Base-by-base conservation (phyloP, 2,888 invertebrate genomes). In the Sinohyriopsis cumingii region DNA sequence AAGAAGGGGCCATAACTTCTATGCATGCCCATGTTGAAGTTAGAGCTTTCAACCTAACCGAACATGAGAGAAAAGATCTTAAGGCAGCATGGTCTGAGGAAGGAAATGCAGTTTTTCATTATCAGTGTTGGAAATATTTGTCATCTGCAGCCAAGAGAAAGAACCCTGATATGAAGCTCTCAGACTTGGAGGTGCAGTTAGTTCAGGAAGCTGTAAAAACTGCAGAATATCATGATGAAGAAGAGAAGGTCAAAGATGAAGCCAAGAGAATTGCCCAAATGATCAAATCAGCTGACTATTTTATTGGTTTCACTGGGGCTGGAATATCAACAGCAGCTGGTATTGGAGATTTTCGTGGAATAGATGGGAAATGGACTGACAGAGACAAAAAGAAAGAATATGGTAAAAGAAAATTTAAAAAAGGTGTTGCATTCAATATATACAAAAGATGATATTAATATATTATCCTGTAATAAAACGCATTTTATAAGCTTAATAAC, bases 281-380 rank as follows among this genome's bases (percentile, higher is more conserved):
- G 81, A 62, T 86, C 28, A 75, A 75, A 56, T 63, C 73, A 9
- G 62, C 84, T 5, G 72, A 76, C 25, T 80, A 86, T 63, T 82
- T 82, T n/a, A 81, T 86, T 22, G 81, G 78, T 0, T 86, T 86
- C 60, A 86, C 86, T 67, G 87, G 87, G 18, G 85, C 85, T 56
- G 87, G 87, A 4, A 86, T 87, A 45, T 87, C 87, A 22, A 87
- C 87, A 7, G 79, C 86, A 33, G 85, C 87, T 18, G 87, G 87
- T 6, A 86, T 87, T 63, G 84, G 86, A 20, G 87, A 87, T 63
- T 87, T 86, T 69, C 67, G 86, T 60, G 84, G 87, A 3, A 83
- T 80, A 59, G 77, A 79, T 62, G 87, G 87, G 20, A 84, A 85
- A 74, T 87, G 87, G 87, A 87, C 87, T 45, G 78, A 81, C n/a